phyloP scores from a whole-genome alignment of 2,113 vertebrate genomes.

The Istiophorus platypterus region DNA sequence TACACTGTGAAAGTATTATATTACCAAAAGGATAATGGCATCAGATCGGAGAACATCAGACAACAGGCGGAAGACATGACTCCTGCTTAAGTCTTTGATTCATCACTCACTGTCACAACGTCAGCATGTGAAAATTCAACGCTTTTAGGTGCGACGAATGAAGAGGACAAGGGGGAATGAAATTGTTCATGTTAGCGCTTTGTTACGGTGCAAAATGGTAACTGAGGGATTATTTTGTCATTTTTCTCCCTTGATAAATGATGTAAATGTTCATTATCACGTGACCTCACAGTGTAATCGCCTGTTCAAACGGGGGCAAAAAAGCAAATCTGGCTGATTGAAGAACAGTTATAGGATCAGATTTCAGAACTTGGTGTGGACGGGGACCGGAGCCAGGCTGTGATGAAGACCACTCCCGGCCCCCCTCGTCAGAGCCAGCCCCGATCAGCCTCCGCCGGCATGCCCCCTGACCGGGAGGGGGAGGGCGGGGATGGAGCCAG shows the following conservation, averaged over 20 bases:
- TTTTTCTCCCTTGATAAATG: not conserved
- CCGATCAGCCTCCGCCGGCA: not conserved
- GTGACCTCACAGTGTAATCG: not conserved
- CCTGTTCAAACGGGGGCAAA: not conserved
- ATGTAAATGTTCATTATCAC: not conserved
- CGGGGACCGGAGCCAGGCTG: conserved; percentile 34
- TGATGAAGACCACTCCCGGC: conserved; percentile 35
- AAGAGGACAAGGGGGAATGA: too few relatives aligned
- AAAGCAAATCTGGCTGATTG: conserved; percentile 27
- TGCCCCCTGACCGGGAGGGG: conserved; percentile 25
- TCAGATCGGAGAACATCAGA: too few relatives aligned
- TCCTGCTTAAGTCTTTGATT: too few relatives aligned
- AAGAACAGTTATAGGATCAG: conserved; percentile 28
- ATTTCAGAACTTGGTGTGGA: conserved; percentile 35
- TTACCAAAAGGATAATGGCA: too few relatives aligned
- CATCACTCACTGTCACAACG: too few relatives aligned
- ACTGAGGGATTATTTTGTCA: too few relatives aligned
- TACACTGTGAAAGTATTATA: too few relatives aligned
- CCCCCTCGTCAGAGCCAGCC: conserved; percentile 35
- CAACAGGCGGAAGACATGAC: too few relatives aligned
- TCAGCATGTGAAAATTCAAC: too few relatives aligned
- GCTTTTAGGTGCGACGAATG: too few relatives aligned
- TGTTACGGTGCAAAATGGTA: too few relatives aligned
- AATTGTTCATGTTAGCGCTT: too few relatives aligned
- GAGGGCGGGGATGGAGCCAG: conserved; percentile 22